Evolutionary conservation across 2,113 vertebrate species (phyloP), one percentile per base, ranked within the genome.

Genomic region (Pteronura brasiliensis): DNA sequence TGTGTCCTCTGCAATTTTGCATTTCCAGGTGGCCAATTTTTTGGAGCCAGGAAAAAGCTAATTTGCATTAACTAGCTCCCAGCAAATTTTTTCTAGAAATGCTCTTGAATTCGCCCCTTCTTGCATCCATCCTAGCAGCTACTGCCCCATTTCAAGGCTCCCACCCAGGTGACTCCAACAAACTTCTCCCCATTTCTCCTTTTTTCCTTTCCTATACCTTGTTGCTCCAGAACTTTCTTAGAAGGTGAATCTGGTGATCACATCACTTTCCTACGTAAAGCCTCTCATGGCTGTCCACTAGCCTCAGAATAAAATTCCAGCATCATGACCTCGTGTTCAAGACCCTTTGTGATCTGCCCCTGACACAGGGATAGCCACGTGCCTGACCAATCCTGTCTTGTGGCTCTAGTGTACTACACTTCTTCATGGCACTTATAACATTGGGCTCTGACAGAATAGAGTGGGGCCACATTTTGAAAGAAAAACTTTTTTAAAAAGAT

Each of bases 1-100:
- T 52, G 29, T 86, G 47, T 0, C 6, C 17, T 9, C 1, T 39
- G 9, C 21, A 59, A 14, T 79, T 74, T 80, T 84, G 1, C 61
- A 10, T 77, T 90, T 96, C 59, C 42, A 85, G n/a, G 31, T 55
- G 67, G 61, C 61, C 61, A 52, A n/a, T 74, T 74, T 59, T 61
- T 67, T 76, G 57, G 10, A 23, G 12, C 12, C 14, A 49, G 21
- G 36, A 59, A 83, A 90, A 79, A 21, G 21, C 8, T 85, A n/a
- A 67, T 88, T 79, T 67, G 11, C 6, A 29, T 84, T 31, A 65
- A 90, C 42, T 25, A 71, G 11, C 14, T 59, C 14, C 74, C 21
- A 63, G n/a, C 21, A 83, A 52, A 39, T 57, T 29, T 63, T 42
- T 15, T 84, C 47, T 65, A 79, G 88, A 84, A 74, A 55, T 21